These are phyloP conservation scores for Ciconia stormi DNA, from an alignment of 2,113 vertebrate species.

Conservation along the genomic window DNA sequence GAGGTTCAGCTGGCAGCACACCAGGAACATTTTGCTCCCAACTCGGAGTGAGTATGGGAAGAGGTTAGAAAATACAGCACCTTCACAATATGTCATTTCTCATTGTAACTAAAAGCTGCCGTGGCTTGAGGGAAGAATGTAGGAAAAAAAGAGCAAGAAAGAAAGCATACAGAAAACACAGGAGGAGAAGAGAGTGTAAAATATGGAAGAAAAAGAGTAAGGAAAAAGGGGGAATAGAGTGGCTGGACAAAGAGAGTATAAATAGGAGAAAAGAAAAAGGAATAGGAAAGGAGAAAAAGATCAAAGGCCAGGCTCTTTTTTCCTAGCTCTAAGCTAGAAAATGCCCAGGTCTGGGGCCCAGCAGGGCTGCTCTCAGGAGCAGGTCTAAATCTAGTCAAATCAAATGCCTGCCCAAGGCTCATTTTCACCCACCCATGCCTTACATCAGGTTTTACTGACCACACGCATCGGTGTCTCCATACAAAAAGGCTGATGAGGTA, in stretches of 20 bases:
- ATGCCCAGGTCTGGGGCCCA: no score
- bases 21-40: slow-evolving; percentile 65
- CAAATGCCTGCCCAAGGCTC: not conserved
- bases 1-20: slow-evolving; percentile 59
- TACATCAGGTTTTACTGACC: not conserved
- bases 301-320: not conserved
- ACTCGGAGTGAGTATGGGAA: not conserved
- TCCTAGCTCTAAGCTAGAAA: not conserved
- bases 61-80: slow-evolving; percentile 46
- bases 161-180: not conserved
- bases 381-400: not conserved
- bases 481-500: not conserved
- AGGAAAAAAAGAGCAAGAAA: not conserved
- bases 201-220: not conserved
- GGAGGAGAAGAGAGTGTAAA: not conserved
- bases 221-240: not conserved
- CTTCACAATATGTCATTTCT: slow-evolving; percentile 42
- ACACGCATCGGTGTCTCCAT: fast-evolving
- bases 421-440: not conserved
- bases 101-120: slow-evolving; percentile 3
- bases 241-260: not conserved
- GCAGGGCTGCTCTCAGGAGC: not conserved
- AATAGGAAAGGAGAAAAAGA: not conserved
- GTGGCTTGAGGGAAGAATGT: not conserved
- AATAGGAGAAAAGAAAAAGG: not conserved